Conservation (phyloP, 2,888 invertebrate species). For the Cephonodes hylas region DNA sequence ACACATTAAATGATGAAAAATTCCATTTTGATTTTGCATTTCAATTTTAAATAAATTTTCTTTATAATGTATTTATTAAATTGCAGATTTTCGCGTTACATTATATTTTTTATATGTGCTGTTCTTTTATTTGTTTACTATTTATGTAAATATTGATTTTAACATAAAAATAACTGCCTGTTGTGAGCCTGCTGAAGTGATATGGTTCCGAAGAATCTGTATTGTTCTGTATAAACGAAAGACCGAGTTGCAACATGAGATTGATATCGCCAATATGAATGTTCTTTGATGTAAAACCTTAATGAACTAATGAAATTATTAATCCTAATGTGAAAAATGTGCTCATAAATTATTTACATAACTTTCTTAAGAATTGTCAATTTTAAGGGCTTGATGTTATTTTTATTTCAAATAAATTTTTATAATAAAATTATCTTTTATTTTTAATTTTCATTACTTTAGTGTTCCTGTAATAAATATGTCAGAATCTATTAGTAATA, state of each 20-base stretch:
- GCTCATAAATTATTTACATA: conserved; percentile 74
- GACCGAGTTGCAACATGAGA: conserved; percentile 4
- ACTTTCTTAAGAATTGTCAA: conserved; percentile 73
- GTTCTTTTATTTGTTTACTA: conserved; percentile 41
- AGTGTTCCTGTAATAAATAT: neutral
- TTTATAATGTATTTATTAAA: conserved; percentile 59
- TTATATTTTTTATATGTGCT: conserved; percentile 57
- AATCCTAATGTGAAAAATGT: conserved; percentile 68
- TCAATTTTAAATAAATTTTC: conserved; percentile 47
- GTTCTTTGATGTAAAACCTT: conserved; percentile 22
- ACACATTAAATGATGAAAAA: conserved; percentile 61
- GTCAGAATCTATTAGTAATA: neutral
- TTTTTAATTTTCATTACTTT: neutral
- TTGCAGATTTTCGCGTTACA: conserved; percentile 46
- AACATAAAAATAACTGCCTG: conserved; percentile 15
- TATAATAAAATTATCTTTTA: conserved; percentile 49
- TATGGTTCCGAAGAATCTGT: neutral
- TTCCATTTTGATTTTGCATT: conserved; percentile 72
- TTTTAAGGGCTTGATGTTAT: conserved; percentile 79
- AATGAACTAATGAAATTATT: conserved; percentile 33
- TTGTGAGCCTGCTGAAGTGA: neutral
- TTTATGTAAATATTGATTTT: conserved; percentile 28
- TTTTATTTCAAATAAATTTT: conserved; percentile 78
- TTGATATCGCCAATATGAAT: neutral
- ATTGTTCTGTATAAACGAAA: conserved; percentile 2